These are phyloP conservation scores for Prolemur simus DNA, from an alignment of 2,113 vertebrate genomes.

Conservation along the genomic window DNA sequence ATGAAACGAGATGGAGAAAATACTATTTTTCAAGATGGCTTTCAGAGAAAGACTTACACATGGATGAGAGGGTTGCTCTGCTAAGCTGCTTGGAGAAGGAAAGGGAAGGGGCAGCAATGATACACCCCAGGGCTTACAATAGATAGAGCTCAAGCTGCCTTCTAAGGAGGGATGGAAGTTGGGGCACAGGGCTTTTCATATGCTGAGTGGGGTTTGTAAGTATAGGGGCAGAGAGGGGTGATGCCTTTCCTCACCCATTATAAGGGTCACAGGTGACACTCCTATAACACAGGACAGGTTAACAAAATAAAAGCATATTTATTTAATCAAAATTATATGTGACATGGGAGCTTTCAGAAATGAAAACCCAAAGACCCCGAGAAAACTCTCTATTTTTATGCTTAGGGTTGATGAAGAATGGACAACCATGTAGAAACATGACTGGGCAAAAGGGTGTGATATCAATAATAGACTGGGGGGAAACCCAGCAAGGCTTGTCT, in stretches of 20 bases:
- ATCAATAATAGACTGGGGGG: neutral
- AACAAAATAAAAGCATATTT: neutral
- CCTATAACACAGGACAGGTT: neutral
- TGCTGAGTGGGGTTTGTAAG: no score
- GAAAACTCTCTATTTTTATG: neutral
- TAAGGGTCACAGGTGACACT: no score
- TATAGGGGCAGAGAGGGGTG: neutral
- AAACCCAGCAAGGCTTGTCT: neutral
- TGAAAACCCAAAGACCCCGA: neutral
- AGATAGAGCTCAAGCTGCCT: neutral
- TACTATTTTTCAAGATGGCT: neutral
- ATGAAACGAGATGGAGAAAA: neutral
- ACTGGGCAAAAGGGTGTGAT: no score
- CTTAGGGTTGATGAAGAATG: neutral
- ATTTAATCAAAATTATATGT: neutral
- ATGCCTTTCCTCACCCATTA: neutral
- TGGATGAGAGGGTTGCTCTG: neutral
- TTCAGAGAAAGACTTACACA: neutral
- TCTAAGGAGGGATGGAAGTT: neutral
- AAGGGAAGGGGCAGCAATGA: neutral
- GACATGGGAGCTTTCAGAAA: neutral
- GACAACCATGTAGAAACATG: neutral
- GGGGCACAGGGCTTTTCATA: neutral
- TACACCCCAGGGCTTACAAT: neutral
- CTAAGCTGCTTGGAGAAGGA: no score